These are phyloP conservation scores for Cyclophora albipunctata DNA, from an alignment of 2,888 invertebrate genomes.

Conservation along the genomic window DNA sequence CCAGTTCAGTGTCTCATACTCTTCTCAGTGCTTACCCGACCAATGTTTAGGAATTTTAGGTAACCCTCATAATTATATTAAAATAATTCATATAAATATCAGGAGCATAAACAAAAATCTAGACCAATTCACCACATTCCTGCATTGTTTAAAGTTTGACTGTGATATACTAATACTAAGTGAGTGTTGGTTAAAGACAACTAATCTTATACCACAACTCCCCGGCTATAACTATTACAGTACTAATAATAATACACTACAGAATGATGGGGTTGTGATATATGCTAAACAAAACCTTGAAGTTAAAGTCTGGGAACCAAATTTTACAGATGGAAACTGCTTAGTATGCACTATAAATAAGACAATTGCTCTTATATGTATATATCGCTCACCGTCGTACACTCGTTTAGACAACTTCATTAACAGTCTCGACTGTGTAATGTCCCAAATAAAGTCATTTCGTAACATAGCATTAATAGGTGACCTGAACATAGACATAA, in stretches of 20 bases:
- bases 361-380: not conserved
- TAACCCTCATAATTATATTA: not conserved
- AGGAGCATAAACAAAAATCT: constrained; percentile 10
- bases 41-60: not conserved
- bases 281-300: not conserved
- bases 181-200: constrained; percentile 10
- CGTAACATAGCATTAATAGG: not conserved
- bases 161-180: constrained; percentile 9
- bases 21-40: not conserved
- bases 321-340: constrained; percentile 4
- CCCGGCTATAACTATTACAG: constrained; percentile 1
- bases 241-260: not conserved
- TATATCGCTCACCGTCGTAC: constrained; percentile 3
- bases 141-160: not conserved
- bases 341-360: not conserved
- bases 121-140: constrained; percentile 1
- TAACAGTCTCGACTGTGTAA: not conserved
- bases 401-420: not conserved
- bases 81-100: constrained; percentile 8
- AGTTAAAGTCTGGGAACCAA: constrained; percentile 3
- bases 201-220: not conserved
- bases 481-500: constrained; percentile 3
- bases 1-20: not conserved
- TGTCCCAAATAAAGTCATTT: not conserved
- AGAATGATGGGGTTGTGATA: constrained; percentile 11